Percentiles rank a stretch among this genome's conserved stretches.
Evolutionary conservation across 2,113 vertebrate genomes (phyloP).

Genomic region (Cacatua alba): DNA sequence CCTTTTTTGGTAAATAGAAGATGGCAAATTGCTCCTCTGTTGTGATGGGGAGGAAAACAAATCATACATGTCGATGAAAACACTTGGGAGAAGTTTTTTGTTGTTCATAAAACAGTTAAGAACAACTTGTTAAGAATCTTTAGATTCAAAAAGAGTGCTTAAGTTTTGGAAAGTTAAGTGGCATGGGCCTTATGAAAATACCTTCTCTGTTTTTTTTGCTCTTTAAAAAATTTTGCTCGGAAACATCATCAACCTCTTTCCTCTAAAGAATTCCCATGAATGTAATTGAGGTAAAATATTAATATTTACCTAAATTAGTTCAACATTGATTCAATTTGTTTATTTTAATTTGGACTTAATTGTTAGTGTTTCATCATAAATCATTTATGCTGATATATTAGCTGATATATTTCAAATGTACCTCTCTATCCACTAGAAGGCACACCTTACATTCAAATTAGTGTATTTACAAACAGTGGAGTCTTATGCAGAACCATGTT

Average conservation of each 20-base stretch:
- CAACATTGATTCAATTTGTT: not conserved
- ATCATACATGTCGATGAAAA: fast-evolving
- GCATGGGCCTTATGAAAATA: not conserved
- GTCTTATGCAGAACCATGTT: not conserved
- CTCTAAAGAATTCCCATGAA: not conserved
- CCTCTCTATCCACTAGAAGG: constrained; percentile 56
- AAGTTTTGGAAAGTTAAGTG: not conserved
- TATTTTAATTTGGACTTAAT: not conserved
- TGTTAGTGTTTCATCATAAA: not conserved
- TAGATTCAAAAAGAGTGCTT: not conserved
- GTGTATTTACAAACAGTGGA: not conserved
- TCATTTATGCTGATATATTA: not conserved
- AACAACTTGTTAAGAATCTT: not conserved
- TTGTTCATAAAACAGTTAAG: not conserved
- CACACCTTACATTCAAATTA: constrained; percentile 50
- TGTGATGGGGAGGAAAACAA: not conserved
- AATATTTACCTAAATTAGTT: not conserved
- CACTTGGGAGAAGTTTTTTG: not conserved
- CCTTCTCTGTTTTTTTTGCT: not conserved
- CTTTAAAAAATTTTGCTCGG: not conserved
- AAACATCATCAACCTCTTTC: not conserved
- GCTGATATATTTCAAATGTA: not conserved
- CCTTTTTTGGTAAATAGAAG: not conserved
- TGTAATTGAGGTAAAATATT: not conserved
- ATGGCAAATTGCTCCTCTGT: not conserved